Conservation (phyloP, 2,888 invertebrate species). For the Tachina fera region DNA sequence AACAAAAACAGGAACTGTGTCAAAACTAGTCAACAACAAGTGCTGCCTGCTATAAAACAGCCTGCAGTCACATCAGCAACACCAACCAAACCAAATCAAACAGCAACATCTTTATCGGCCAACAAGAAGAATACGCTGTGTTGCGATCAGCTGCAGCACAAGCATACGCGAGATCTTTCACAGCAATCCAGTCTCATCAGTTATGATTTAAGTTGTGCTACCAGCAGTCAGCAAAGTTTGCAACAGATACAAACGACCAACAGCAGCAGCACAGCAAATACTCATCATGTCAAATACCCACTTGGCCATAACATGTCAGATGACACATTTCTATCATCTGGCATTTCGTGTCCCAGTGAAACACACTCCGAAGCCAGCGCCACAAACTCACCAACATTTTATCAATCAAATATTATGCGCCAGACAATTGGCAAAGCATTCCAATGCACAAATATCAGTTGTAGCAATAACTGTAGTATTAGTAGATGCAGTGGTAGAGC, state of each 20-base stretch:
- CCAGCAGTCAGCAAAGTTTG: slow-evolving; percentile 72
- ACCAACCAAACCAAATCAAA: slow-evolving; percentile 40
- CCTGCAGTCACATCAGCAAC: slow-evolving; percentile 34
- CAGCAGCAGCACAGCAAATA: slow-evolving; percentile 60
- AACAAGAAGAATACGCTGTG: slow-evolving; percentile 17
- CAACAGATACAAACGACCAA: slow-evolving; percentile 61
- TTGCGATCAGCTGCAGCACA: slow-evolving; percentile 13
- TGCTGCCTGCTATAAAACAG: slow-evolving; percentile 17
- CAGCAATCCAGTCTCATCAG: slow-evolving; percentile 76
- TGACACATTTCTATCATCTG: slow-evolving; percentile 80
- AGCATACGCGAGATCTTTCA: slow-evolving; percentile 55
- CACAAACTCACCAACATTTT: slow-evolving; percentile 69
- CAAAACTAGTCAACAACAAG: slow-evolving; percentile 60
- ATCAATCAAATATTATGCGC: slow-evolving; percentile 52
- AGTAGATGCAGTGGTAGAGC: neutral
- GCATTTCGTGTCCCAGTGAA: slow-evolving; percentile 81
- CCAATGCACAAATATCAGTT: slow-evolving; percentile 50
- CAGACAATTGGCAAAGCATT: slow-evolving; percentile 62
- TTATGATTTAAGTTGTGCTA: slow-evolving; percentile 74
- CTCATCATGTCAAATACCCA: slow-evolving; percentile 61
- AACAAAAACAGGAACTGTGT: slow-evolving; percentile 18
- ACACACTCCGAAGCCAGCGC: slow-evolving; percentile 77
- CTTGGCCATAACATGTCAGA: slow-evolving; percentile 74
- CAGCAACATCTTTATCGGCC: slow-evolving; percentile 36
- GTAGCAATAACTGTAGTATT: neutral